A percentile compares a stretch with the other conserved stretches of the same genome.
Conservation (phyloP, 2,888 invertebrate genomes). For the Platycheirus rosarum region DNA sequence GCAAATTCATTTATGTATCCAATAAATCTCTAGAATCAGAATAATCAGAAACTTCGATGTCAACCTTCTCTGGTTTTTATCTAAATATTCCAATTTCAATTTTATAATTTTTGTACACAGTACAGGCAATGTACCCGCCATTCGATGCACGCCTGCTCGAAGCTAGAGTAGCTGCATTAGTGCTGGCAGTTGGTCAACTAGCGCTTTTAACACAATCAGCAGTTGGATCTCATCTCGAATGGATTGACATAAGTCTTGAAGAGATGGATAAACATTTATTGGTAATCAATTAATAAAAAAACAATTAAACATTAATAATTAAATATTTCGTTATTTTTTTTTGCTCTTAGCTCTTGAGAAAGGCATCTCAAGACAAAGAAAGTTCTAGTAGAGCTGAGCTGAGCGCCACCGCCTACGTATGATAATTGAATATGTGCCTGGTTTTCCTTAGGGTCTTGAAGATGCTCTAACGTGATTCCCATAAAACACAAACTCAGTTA, state of each 20-base stretch:
- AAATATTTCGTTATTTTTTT: background rate
- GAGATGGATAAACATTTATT: conserved; percentile 87
- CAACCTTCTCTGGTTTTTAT: no score
- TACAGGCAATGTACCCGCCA: conserved; percentile 87
- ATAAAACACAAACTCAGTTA: no score
- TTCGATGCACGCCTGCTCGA: conserved; percentile 87
- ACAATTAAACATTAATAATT: background rate
- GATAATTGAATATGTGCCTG: no score
- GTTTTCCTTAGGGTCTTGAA: no score
- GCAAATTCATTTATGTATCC: no score
- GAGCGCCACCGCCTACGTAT: no score
- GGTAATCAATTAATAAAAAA: conserved; percentile 81
- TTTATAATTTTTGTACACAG: conserved; percentile 20
- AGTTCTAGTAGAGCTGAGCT: conserved; percentile 64
- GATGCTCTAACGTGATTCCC: no score
- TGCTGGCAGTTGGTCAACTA: conserved; percentile 87
- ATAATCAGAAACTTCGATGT: no score
- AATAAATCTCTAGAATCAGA: no score
- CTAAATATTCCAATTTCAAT: no score
- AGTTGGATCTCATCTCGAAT: conserved; percentile 83
- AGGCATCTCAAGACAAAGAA: conserved; percentile 74
- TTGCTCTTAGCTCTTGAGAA: conserved; percentile 71
- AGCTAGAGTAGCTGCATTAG: conserved; percentile 86
- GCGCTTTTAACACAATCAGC: conserved; percentile 86
- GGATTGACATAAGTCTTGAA: conserved; percentile 86